Evolutionary conservation across 2,888 invertebrate species (phyloP).

Genomic region (Pinctada fucata): DNA sequence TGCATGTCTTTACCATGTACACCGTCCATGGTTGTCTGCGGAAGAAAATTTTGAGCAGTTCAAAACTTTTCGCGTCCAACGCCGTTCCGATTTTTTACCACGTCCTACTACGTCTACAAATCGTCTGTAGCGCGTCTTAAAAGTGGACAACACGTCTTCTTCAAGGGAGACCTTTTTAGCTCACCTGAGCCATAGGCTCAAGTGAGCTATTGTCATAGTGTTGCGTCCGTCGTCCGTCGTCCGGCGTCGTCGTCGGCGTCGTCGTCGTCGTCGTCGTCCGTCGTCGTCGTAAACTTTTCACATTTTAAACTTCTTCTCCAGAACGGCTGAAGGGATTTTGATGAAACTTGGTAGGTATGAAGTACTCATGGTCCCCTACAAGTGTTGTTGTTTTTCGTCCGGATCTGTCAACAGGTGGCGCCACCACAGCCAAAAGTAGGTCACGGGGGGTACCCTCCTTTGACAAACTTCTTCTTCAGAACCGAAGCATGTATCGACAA

Average conservation of each 20-base stretch:
- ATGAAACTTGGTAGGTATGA: neutral
- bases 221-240: neutral
- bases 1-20: no score
- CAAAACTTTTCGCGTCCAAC: no score
- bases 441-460: neutral
- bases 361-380: neutral
- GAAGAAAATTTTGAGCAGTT: no score
- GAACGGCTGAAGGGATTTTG: neutral
- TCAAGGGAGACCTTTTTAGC: no score
- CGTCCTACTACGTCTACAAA: no score
- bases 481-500: neutral
- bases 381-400: neutral
- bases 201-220: neutral
- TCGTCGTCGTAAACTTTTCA: neutral
- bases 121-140: no score
- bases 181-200: neutral
- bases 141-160: no score
- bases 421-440: neutral
- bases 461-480: neutral
- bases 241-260: slow-evolving; percentile 1
- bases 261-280: no score
- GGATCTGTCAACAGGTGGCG: neutral
- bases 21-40: no score
- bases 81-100: no score
- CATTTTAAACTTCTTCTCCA: neutral